Percentiles rank a stretch among this genome's conserved stretches.
phyloP scores from a whole-genome alignment of 2,888 invertebrate species.

The Cantharis flavilabris region DNA sequence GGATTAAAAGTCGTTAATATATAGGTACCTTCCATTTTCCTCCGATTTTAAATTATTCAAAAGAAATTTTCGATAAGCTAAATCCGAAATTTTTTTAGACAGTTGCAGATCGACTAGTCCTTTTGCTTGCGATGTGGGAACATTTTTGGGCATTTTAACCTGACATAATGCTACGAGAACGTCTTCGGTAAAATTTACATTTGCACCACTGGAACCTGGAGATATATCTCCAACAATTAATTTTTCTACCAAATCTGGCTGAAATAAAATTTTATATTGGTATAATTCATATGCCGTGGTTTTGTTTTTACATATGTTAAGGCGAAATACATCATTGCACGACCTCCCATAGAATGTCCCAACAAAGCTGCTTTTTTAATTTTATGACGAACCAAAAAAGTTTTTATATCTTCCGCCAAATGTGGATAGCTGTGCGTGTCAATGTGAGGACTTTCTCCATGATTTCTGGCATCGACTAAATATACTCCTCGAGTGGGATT shows the following conservation, averaged over 20 bases:
- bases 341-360: conserved; percentile 97
- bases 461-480: conserved; percentile 89
- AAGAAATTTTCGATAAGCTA: conserved; percentile 74
- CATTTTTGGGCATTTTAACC: conserved; percentile 63
- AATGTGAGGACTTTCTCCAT: conserved; percentile 89
- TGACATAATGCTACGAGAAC: conserved; percentile 70
- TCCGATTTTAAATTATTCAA: conserved; percentile 72
- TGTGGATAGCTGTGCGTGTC: conserved; percentile 72
- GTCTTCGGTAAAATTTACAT: conserved; percentile 64
- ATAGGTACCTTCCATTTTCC: conserved; percentile 41
- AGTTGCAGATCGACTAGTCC: conserved; percentile 69
- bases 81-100: conserved; percentile 59
- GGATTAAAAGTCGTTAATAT: neutral
- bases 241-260: conserved; percentile 65
- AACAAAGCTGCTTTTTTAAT: conserved; percentile 71
- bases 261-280: neutral
- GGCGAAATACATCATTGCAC: conserved; percentile 84
- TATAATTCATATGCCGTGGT: neutral
- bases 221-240: conserved; percentile 76
- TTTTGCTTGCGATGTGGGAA: conserved; percentile 72
- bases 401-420: conserved; percentile 74
- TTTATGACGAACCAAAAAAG: conserved; percentile 66
- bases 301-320: conserved; percentile 64
- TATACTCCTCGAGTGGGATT: conserved; percentile 72
- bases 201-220: conserved; percentile 65